Conservation (phyloP, 2,113 vertebrate species). For the Melanerpes aurifrons region DNA sequence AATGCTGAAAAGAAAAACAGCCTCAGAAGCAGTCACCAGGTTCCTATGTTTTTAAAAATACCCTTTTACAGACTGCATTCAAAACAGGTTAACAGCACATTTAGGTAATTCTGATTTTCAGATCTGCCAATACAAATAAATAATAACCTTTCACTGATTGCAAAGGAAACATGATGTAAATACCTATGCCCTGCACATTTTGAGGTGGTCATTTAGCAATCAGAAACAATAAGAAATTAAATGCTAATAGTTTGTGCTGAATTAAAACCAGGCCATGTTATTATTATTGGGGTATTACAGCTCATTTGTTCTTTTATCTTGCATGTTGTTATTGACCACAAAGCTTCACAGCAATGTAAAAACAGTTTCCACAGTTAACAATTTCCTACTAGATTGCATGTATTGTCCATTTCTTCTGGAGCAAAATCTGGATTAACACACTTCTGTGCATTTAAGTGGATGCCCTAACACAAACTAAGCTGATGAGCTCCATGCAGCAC, state of each 20-base stretch:
- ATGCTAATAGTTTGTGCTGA: neutral
- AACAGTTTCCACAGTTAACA: neutral
- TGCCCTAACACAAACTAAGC: neutral
- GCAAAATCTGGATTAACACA: neutral
- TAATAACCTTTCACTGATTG: neutral
- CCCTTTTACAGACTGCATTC: neutral
- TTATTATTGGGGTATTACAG: neutral
- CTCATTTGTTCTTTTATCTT: neutral
- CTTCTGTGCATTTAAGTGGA: neutral
- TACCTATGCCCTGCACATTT: neutral
- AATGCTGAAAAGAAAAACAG: constrained; percentile 1
- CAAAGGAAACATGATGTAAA: neutral
- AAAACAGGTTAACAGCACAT: neutral
- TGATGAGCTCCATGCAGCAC: neutral
- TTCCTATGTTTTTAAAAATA: neutral
- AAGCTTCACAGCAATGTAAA: neutral
- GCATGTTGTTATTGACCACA: neutral
- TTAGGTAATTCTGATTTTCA: neutral
- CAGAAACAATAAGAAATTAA: neutral
- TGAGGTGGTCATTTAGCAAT: neutral
- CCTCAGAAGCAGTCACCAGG: neutral
- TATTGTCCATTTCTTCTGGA: neutral
- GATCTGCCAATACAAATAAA: neutral
- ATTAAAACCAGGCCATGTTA: neutral
- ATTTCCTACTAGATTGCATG: neutral